Base-by-base conservation (phyloP, 1,140 invertebrate genomes). In the Calephelis virginiensis region DNA sequence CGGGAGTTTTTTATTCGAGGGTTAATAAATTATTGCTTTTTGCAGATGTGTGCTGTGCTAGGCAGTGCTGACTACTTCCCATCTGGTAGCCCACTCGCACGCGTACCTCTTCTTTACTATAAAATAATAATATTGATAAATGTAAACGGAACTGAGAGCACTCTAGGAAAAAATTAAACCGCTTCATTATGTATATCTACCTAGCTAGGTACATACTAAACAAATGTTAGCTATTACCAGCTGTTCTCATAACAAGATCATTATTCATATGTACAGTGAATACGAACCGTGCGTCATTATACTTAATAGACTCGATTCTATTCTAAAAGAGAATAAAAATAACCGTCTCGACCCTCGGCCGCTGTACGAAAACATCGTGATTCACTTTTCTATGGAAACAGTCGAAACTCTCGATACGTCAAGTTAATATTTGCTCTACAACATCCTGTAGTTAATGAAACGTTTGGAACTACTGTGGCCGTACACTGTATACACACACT, bases 291-390 rank as follows among this genome's bases (percentile, higher is more conserved):
- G 86, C 83, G 84, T 86, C 84, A 88, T 75, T 86, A 76, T 83
- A 86, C 86, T 90, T 86, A 86, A 90, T 86, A 85, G 84, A 79
- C 75, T 78, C 67, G 76, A 68, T 78, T 81, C 80, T 85, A 90
- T 86, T 86, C 83, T 83, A 80, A 85, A 88, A 81, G 81, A 82
- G 82, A 90, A 88, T 82, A 85, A 88, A 89, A 89, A 89, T 85
- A 86, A 80, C 80, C 61, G 71, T 65, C 73, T 78, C 68, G 76
- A 68, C 71, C 28, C 53, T 59, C 53, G 53, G 12, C 53, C 17
- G 53, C 53, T 17, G 53, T 59, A 72, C 77, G 80, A 86, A 88
- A 87, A 88, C 79, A 86, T 78, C 70, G 80, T 86, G 86, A 88
- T 77, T 86, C 82, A 85, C 71, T 48, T 62, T 59, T 59, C 53